Percentiles rank a stretch among this genome's conserved stretches.
Conservation (phyloP, 2,888 invertebrate species). For the Pharmacophagus antenor region DNA sequence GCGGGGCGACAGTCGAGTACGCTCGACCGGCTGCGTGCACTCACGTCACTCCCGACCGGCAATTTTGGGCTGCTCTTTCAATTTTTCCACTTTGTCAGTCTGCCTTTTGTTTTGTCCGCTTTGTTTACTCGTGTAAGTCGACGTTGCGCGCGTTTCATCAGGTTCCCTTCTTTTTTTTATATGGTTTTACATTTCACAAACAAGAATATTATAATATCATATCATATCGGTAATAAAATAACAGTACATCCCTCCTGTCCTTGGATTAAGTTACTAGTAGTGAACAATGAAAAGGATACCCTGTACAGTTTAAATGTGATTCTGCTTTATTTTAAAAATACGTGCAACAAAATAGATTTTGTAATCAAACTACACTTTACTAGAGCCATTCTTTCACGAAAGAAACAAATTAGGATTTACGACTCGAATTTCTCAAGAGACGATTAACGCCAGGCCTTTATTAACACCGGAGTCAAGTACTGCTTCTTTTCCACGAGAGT, state of each 20-base stretch:
- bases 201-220: too few relatives aligned
- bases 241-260: too few relatives aligned
- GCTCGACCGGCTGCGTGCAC: constrained; percentile 30
- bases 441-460: constrained; percentile 11
- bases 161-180: not conserved
- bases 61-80: constrained; percentile 29
- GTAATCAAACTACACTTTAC: too few relatives aligned
- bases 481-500: not conserved
- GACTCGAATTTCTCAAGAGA: constrained; percentile 4
- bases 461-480: constrained; percentile 1
- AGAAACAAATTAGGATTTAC: constrained; percentile 11
- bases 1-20: constrained; percentile 15
- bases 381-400: not conserved
- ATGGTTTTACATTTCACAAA: not conserved
- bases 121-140: constrained; percentile 14
- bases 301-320: too few relatives aligned
- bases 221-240: too few relatives aligned
- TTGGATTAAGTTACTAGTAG: too few relatives aligned
- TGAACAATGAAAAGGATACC: too few relatives aligned
- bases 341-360: too few relatives aligned
- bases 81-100: constrained; percentile 27
- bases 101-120: constrained; percentile 24
- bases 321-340: too few relatives aligned
- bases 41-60: constrained; percentile 25
- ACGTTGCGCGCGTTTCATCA: constrained; percentile 16